phyloP scores from a whole-genome alignment of 2,888 invertebrate genomes.

The Chouioia cunea region DNA sequence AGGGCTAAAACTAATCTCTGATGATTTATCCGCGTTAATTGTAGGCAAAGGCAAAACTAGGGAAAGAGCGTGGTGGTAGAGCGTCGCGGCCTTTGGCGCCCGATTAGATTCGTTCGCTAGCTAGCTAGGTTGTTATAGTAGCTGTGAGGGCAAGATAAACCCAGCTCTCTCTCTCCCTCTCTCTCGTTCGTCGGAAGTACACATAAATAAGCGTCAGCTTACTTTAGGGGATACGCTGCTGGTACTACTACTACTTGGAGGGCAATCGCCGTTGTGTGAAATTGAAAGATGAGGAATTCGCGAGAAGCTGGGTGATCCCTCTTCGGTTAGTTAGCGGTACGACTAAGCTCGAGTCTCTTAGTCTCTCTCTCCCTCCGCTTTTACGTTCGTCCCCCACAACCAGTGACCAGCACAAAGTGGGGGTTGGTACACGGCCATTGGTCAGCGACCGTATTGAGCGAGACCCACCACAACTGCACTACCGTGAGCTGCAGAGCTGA shows the following conservation, averaged over 20 bases:
- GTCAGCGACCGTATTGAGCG: slow-evolving; percentile 68
- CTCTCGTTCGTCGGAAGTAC: slow-evolving; percentile 1
- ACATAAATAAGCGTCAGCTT: slow-evolving; percentile 29
- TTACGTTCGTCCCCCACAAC: slow-evolving; percentile 45
- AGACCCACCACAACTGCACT: slow-evolving; percentile 57
- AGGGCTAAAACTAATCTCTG: background rate
- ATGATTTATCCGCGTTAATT: too few relatives aligned
- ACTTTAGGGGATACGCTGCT: background rate
- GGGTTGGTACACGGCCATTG: slow-evolving; percentile 63
- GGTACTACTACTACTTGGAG: background rate
- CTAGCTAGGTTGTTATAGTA: too few relatives aligned
- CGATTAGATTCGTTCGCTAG: too few relatives aligned
- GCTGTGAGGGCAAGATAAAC: slow-evolving; percentile 29
- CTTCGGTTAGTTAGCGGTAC: slow-evolving; percentile 65
- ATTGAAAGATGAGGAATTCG: slow-evolving; percentile 47
- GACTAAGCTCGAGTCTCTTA: slow-evolving; percentile 57
- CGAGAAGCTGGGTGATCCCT: slow-evolving; percentile 61
- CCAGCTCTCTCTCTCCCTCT: background rate
- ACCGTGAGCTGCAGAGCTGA: background rate
- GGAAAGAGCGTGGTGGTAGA: background rate
- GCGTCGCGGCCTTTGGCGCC: slow-evolving; percentile 27
- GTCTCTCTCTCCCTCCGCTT: slow-evolving; percentile 49
- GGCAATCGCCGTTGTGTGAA: slow-evolving; percentile 18
- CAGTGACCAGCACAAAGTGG: slow-evolving; percentile 67
- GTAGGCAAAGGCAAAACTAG: too few relatives aligned